Evolutionary conservation across 2,888 invertebrate species (phyloP).

Genomic region (Empis livida): DNA sequence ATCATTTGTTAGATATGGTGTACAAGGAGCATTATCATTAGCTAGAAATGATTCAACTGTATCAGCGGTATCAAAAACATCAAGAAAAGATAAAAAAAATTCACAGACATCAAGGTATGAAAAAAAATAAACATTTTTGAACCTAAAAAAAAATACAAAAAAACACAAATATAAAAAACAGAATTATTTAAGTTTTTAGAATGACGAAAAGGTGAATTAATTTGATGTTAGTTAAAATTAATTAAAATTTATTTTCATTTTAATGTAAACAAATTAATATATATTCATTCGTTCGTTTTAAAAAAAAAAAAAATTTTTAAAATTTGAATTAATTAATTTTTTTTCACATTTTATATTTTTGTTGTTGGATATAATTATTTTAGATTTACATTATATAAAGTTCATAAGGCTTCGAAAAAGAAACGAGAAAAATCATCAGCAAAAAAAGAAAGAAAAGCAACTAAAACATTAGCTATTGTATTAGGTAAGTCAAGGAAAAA

Average conservation of each 20-base stretch:
- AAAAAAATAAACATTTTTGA: too few relatives aligned
- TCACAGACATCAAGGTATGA: slow-evolving; percentile 36
- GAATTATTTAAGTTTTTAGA: too few relatives aligned
- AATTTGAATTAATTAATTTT: background rate
- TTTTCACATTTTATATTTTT: too few relatives aligned
- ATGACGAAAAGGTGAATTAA: too few relatives aligned
- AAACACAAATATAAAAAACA: too few relatives aligned
- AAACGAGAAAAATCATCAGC: slow-evolving; percentile 89
- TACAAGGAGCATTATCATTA: slow-evolving; percentile 35
- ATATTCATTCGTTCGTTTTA: background rate
- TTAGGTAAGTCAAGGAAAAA: slow-evolving; percentile 60
- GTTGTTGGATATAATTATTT: background rate
- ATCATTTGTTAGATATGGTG: slow-evolving; percentile 34
- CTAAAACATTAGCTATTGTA: slow-evolving; percentile 96
- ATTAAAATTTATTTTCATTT: too few relatives aligned
- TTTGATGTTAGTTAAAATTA: too few relatives aligned
- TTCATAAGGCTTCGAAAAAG: slow-evolving; percentile 88
- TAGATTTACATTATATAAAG: slow-evolving; percentile 83
- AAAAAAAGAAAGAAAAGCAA: slow-evolving; percentile 92
- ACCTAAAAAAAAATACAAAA: too few relatives aligned
- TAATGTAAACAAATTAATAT: background rate
- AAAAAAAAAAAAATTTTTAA: too few relatives aligned
- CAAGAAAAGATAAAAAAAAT: slow-evolving; percentile 37
- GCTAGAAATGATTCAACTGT: slow-evolving; percentile 43
- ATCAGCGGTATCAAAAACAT: slow-evolving; percentile 41